Base-by-base conservation (phyloP, 2,113 vertebrate species). In the Axis porcinus region DNA sequence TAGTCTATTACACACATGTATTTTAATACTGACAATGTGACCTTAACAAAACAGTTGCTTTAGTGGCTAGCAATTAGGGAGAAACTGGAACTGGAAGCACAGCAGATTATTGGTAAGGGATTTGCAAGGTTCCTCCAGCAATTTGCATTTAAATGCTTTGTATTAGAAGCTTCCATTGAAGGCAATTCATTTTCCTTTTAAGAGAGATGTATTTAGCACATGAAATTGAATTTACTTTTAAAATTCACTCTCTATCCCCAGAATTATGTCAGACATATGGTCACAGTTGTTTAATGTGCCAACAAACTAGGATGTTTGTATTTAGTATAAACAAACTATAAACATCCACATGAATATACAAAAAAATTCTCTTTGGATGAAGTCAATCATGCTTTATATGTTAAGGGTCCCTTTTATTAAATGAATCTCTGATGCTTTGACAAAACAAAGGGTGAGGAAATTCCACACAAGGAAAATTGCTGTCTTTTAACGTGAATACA, bases 231-330 rank as follows among this genome's bases (percentile, higher is more conserved):
- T 95, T 87, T 92, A 92, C 74, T 95, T 89, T 96, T 57, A 97
- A 94, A 97, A 95, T 93, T 94, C 82, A 94, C 40, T 94, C n/a
- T 96, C n/a, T 89, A 81, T 74, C 36, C 82, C 87, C 78, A 90
- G 84, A 95, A 95, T 96, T 89, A 64, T 90, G 84, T 96, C 88
- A 97, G 94, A 67, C 86, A 87, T 94, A 93, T 97, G 91, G 79
- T 82, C 96, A 93, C 78, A 54, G 60, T 94, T 95, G 74, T 86
- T 94, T 94, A 96, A 97, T 86, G 62, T 96, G 92, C 74, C 95
- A 97, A 62, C 47, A 97, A 86, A 91, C 36, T 40, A 30, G 78
- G 70, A 70, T 79, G 81, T 97, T 92, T 97, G 62, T 89, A 70
- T 91, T 93, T 92, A 79, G 57, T 87, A 57, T 57, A 98, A 90